Percentiles rank a stretch among this genome's conserved stretches.
phyloP scores from a whole-genome alignment of 2,888 invertebrate species.

The Nomada ruficornis region DNA sequence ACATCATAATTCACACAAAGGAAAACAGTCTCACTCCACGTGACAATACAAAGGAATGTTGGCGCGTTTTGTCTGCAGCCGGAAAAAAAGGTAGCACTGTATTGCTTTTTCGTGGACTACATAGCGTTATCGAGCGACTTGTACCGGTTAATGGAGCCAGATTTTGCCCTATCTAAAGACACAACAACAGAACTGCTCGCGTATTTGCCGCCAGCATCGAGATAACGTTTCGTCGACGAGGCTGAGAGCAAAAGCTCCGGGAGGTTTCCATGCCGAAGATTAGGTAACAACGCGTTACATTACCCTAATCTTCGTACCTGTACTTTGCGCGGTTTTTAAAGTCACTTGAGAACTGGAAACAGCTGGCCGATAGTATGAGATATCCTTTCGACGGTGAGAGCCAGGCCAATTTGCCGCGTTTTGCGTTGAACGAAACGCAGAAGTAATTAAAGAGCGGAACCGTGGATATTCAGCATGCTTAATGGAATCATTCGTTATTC shows the following conservation, averaged over 20 bases:
- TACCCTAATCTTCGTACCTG: conserved; percentile 43
- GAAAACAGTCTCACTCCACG: too few species aligned
- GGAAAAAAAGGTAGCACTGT: not conserved
- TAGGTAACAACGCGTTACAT: conserved; percentile 51
- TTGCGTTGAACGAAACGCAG: not conserved
- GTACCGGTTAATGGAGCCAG: conserved; percentile 29
- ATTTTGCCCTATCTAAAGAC: conserved; percentile 35
- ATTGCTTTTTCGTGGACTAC: conserved; percentile 11
- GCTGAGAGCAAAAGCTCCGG: conserved; percentile 25
- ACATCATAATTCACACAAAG: too few species aligned
- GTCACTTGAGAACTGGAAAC: conserved; percentile 35
- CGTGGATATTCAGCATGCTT: not conserved
- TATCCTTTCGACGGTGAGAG: not conserved
- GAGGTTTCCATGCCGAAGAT: conserved; percentile 39
- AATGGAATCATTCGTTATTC: not conserved
- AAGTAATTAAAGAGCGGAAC: conserved; percentile 7
- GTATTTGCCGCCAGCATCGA: conserved; percentile 36
- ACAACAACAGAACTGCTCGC: conserved; percentile 16
- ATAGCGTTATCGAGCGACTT: conserved; percentile 13
- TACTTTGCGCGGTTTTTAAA: conserved; percentile 32
- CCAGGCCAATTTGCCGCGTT: conserved; percentile 6
- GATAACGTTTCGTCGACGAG: conserved; percentile 49
- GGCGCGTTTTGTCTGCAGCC: not conserved
- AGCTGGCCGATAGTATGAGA: conserved; percentile 6
- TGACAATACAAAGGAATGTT: not conserved